Base-by-base conservation (phyloP, 2,113 vertebrate genomes). In the Microcebus ravelobensis region DNA sequence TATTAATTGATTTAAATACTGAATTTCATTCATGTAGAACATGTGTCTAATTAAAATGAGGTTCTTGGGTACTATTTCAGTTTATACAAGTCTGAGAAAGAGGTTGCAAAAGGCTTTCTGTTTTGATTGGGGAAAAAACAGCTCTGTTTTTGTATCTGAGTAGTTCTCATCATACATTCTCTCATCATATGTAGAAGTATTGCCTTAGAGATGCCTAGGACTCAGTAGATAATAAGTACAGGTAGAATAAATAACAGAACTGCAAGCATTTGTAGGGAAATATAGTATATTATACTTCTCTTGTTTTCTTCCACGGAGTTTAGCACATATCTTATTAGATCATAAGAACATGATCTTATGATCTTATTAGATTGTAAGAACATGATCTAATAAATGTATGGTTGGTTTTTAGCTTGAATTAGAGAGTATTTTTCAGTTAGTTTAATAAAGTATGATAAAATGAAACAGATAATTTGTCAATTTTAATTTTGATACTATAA, bases 341-440 rank as follows among this genome's bases (percentile, higher is more conserved):
- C n/a, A n/a, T n/a, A n/a, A n/a, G n/a, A n/a, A n/a, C n/a, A n/a
- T n/a, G n/a, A n/a, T n/a, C n/a, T n/a, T n/a, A n/a, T n/a, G n/a
- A n/a, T n/a, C n/a, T n/a, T n/a, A n/a, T n/a, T n/a, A n/a, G n/a
- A n/a, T n/a, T n/a, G n/a, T n/a, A n/a, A 84, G 20, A 42, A 83
- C 8, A 36, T 29, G 14, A 73, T 25, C 85, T 82, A 81, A 71
- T 84, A 73, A 90, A 71, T 31, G 23, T 21, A 52, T 85, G 14
- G 20, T 88, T 74, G 14, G 8, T 87, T 91, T 87, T 87, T 50
- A 52, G 70, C n/a, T 93, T 88, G 42, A 83, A 45, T 91, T 91
- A 73, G 21, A 74, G 25, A 25, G 8, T 67, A 88, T 84, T 88
- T 87, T 45, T 18, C 25, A 84, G 8, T 7, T 67, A 90, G 61